phyloP scores from a whole-genome alignment of 2,888 invertebrate genomes.

The Hololepta plana region DNA sequence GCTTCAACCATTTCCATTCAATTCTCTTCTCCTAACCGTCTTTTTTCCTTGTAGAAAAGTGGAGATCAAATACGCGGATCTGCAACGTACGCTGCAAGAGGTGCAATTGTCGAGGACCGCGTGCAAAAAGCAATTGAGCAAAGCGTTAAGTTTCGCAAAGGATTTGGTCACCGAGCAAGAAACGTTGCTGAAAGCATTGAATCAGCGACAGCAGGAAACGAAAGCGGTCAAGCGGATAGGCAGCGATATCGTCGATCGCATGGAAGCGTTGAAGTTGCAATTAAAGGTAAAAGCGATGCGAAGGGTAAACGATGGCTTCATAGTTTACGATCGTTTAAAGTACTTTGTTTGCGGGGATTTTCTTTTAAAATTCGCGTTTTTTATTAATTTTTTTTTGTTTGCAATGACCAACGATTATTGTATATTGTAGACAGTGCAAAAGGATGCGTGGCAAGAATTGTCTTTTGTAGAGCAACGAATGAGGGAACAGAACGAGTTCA shows the following conservation, averaged over 20 bases:
- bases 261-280: conserved; percentile 30
- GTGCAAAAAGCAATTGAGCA: conserved; percentile 31
- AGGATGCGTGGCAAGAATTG: conserved; percentile 32
- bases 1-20: no score
- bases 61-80: conserved; percentile 27
- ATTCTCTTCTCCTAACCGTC: no score
- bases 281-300: conserved; percentile 23
- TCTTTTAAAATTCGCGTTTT: no score
- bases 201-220: conserved; percentile 22
- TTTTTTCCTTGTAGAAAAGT: conserved; percentile 29
- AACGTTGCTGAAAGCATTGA: conserved; percentile 25
- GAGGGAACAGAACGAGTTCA: conserved; percentile 27
- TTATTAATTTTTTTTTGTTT: no score
- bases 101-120: conserved; percentile 32
- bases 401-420: no score
- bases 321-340: no score
- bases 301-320: no score
- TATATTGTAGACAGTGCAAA: conserved; percentile 30
- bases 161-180: conserved; percentile 34
- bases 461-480: conserved; percentile 31
- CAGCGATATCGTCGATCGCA: conserved; percentile 29
- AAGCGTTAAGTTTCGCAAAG: conserved; percentile 33
- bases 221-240: conserved; percentile 27
- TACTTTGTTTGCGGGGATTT: no score
- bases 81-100: conserved; percentile 28